Conservation (phyloP, 2,113 vertebrate species). For the Turdus rufiventris region DNA sequence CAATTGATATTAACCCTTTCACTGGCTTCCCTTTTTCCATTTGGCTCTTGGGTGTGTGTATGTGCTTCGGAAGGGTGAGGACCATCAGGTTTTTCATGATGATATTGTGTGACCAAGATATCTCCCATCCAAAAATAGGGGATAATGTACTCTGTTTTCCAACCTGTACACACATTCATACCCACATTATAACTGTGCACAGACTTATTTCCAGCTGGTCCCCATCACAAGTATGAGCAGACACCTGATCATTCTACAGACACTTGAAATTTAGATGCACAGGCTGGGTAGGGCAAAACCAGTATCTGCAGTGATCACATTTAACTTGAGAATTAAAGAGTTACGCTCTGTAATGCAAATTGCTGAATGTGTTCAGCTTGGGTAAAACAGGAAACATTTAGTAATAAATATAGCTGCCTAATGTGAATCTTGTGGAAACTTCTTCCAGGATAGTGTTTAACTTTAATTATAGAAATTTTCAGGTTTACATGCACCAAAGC, state of each 20-base stretch:
- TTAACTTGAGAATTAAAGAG: neutral
- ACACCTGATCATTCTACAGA: neutral
- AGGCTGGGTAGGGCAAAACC: neutral
- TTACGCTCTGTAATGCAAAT: neutral
- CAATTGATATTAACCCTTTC: neutral
- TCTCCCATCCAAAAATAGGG: neutral
- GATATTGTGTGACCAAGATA: neutral
- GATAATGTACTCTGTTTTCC: neutral
- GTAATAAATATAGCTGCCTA: neutral
- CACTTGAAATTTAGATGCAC: neutral
- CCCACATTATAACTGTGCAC: neutral
- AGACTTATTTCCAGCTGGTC: neutral
- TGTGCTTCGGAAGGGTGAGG: fast-evolving
- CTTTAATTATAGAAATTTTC: neutral
- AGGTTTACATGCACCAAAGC: neutral
- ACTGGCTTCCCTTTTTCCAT: neutral
- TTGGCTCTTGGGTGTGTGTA: neutral
- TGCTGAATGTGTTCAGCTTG: neutral
- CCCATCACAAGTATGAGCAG: neutral
- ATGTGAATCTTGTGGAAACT: neutral
- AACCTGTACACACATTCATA: neutral
- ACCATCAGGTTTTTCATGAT: neutral
- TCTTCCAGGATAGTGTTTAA: neutral
- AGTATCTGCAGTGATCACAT: neutral
- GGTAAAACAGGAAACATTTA: neutral